A percentile compares a stretch with the other conserved stretches of the same genome.
phyloP scores from a whole-genome alignment of 1,140 invertebrate species.

The Xylocopa sonorina region DNA sequence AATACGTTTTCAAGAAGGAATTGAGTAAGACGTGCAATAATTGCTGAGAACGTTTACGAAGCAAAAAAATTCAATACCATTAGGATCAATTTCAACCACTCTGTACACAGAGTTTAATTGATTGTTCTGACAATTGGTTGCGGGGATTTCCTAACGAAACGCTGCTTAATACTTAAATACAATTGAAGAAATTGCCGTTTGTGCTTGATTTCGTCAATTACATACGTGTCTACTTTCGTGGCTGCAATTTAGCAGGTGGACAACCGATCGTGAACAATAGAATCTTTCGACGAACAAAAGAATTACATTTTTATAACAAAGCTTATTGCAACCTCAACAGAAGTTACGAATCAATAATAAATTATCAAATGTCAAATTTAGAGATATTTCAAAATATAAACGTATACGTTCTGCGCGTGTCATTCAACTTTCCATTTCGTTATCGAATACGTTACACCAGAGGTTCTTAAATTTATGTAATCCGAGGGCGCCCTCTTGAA shows the following conservation, averaged over 20 bases:
- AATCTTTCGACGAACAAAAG: too few species aligned
- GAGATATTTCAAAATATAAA: background rate
- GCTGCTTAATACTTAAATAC: conserved; percentile 23
- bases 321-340: background rate
- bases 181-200: conserved; percentile 30
- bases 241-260: background rate
- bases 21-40: background rate
- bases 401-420: background rate
- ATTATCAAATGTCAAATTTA: background rate
- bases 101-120: conserved; percentile 21
- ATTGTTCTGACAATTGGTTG: conserved; percentile 29
- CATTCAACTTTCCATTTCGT: background rate
- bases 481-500: too few species aligned
- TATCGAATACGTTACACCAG: background rate
- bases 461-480: too few species aligned
- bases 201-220: conserved; percentile 25
- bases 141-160: conserved; percentile 28
- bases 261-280: background rate
- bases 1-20: too few species aligned
- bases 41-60: background rate
- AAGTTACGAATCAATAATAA: background rate
- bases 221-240: background rate
- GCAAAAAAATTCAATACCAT: background rate
- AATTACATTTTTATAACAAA: background rate
- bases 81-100: conserved; percentile 23